A percentile compares a stretch with the other conserved stretches of the same genome.
phyloP scores from a whole-genome alignment of 2,888 invertebrate genomes.

The Lagria hirta region DNA sequence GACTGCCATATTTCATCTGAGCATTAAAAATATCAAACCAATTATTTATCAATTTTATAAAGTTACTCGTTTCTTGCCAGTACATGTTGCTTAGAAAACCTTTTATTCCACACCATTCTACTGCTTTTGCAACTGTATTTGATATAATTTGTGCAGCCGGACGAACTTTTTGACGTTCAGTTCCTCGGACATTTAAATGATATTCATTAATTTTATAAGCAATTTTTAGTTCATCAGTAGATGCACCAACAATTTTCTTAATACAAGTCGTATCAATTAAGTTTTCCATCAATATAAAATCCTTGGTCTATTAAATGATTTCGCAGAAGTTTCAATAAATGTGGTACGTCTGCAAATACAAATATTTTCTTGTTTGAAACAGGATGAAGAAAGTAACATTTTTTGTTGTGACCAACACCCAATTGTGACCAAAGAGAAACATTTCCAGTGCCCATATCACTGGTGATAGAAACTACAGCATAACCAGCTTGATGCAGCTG shows the following conservation, averaged over 20 bases:
- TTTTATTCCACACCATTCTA: constrained; percentile 18
- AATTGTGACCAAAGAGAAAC: constrained; percentile 1
- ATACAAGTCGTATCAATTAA: constrained; percentile 2
- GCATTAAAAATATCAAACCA: constrained; percentile 37
- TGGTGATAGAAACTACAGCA: neutral
- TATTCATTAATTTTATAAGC: constrained; percentile 23
- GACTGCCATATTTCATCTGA: constrained; percentile 23
- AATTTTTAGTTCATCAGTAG: constrained; percentile 19
- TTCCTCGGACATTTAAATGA: constrained; percentile 10
- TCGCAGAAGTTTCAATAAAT: constrained; percentile 3
- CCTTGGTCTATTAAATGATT: constrained; percentile 2
- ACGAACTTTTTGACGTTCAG: constrained; percentile 21
- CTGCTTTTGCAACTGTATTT: constrained; percentile 17
- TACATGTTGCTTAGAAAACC: constrained; percentile 10
- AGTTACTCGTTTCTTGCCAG: constrained; percentile 8
- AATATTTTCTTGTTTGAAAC: no score
- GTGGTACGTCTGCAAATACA: neutral
- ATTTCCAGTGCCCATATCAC: constrained; percentile 1
- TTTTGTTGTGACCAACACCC: neutral
- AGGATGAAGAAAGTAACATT: no score
- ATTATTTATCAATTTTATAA: constrained; percentile 26
- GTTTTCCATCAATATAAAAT: constrained; percentile 1
- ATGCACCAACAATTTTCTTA: constrained; percentile 1
- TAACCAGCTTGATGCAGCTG: neutral
- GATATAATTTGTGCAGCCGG: constrained; percentile 22